Evolutionary conservation across 2,888 invertebrate species (phyloP).

Genomic region (Orthonevra nobilis): DNA sequence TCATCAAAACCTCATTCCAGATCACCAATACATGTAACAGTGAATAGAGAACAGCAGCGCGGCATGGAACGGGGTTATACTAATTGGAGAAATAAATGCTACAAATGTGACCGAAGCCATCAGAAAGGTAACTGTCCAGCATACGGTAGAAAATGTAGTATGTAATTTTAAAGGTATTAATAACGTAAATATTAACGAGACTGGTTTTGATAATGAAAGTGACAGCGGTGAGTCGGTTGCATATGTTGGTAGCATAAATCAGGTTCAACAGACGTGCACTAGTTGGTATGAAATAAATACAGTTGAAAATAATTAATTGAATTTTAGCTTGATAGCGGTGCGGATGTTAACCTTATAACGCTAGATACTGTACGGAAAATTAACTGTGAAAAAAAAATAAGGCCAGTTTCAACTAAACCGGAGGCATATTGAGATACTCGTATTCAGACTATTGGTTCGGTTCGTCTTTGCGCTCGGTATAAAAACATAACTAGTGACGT

Average conservation of each 20-base stretch:
- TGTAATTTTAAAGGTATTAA: conserved; percentile 23
- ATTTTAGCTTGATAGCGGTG: conserved; percentile 26
- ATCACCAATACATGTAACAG: conserved; percentile 21
- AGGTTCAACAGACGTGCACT: conserved; percentile 6
- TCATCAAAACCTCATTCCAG: conserved; percentile 14
- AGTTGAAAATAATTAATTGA: conserved; percentile 7
- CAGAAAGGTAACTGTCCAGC: conserved; percentile 14
- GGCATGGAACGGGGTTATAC: neutral
- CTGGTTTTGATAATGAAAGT: conserved; percentile 3
- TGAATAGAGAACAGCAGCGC: conserved; percentile 21
- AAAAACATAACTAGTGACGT: conserved; percentile 15
- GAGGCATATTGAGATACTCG: conserved; percentile 17
- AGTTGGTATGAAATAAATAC: conserved; percentile 9
- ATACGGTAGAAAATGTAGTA: conserved; percentile 11
- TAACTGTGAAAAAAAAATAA: conserved; percentile 5
- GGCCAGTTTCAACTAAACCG: neutral
- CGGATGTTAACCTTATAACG: conserved; percentile 3
- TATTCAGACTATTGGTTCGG: conserved; percentile 13
- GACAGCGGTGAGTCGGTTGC: conserved; percentile 12
- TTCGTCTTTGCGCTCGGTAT: conserved; percentile 10
- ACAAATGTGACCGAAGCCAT: conserved; percentile 25
- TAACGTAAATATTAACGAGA: conserved; percentile 7
- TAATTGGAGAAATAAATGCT: conserved; percentile 9
- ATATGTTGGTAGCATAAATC: conserved; percentile 21
- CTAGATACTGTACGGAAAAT: neutral